These are phyloP conservation scores for Pagetopsis macropterus DNA, from an alignment of 2,797 vertebrate species.

Conservation along the genomic window DNA sequence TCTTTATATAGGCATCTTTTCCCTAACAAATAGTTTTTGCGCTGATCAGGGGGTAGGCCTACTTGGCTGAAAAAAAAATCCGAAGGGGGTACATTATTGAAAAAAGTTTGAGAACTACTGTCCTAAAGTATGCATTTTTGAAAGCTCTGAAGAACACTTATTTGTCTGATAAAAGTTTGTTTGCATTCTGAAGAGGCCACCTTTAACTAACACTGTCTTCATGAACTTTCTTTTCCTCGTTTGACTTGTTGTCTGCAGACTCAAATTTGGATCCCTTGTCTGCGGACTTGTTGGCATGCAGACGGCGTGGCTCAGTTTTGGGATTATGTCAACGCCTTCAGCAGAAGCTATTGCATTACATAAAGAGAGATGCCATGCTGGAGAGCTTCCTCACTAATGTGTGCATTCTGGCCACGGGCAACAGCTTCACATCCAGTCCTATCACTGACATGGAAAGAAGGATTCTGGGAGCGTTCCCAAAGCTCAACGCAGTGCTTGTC, in stretches of 20 bases:
- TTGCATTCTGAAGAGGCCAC: neutral
- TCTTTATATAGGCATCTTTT: too few species aligned
- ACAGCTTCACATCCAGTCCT: conserved; percentile 64
- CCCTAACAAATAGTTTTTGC: too few species aligned
- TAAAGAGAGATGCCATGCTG: conserved; percentile 66
- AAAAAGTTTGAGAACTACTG: too few species aligned
- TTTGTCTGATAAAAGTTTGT: too few species aligned
- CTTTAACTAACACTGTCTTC: conserved; percentile 2
- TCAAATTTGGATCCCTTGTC: conserved; percentile 45
- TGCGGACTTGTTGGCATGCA: conserved; percentile 57
- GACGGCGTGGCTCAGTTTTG: conserved; percentile 57
- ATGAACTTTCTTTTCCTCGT: conserved; percentile 3
- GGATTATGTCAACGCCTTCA: conserved; percentile 67
- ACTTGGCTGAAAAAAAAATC: too few species aligned
- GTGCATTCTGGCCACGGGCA: conserved; percentile 68
- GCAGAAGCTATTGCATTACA: conserved; percentile 69
- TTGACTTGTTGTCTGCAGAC: conserved; percentile 15
- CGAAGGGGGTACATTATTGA: too few species aligned
- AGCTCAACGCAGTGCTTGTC: conserved; percentile 61
- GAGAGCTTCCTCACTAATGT: conserved; percentile 63
- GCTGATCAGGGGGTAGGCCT: too few species aligned
- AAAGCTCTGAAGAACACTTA: too few species aligned
- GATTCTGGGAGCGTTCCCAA: conserved; percentile 61
- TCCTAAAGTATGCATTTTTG: too few species aligned
- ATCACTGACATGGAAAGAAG: conserved; percentile 59